Evolutionary conservation across 2,797 vertebrate genomes (phyloP).

Genomic region (Sebastes matsubarae): DNA sequence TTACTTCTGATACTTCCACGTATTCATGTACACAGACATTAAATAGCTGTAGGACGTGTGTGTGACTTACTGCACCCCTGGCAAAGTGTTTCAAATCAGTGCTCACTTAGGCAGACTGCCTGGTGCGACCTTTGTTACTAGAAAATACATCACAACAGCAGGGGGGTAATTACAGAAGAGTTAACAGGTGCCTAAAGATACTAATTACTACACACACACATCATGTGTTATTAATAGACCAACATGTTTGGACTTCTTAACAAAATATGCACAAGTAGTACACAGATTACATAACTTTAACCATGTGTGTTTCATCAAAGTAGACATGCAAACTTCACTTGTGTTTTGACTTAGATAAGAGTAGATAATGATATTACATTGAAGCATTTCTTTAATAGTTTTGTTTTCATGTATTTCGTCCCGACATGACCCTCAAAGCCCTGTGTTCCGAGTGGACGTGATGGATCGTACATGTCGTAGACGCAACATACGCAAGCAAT

Average conservation of each 20-base stretch:
- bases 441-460: neutral
- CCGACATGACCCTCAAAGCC: neutral
- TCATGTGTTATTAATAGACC: conserved; percentile 31
- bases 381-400: neutral
- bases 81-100: neutral
- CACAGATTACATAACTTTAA: neutral
- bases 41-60: neutral
- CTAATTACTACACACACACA: conserved; percentile 24
- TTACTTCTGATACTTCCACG: too few relatives aligned
- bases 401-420: neutral
- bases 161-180: conserved; percentile 27
- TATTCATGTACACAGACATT: too few relatives aligned
- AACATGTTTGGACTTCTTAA: conserved; percentile 15
- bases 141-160: conserved; percentile 36
- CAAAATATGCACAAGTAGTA: conserved; percentile 1
- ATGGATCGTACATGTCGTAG: neutral
- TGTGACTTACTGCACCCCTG: conserved; percentile 6
- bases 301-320: neutral
- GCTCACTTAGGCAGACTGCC: neutral
- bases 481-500: neutral
- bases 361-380: neutral
- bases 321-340: neutral
- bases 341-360: neutral
- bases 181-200: conserved; percentile 42
- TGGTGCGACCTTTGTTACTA: conserved; percentile 6